Base-by-base conservation (phyloP, 2,888 invertebrate species). In the Mayetiola destructor region DNA sequence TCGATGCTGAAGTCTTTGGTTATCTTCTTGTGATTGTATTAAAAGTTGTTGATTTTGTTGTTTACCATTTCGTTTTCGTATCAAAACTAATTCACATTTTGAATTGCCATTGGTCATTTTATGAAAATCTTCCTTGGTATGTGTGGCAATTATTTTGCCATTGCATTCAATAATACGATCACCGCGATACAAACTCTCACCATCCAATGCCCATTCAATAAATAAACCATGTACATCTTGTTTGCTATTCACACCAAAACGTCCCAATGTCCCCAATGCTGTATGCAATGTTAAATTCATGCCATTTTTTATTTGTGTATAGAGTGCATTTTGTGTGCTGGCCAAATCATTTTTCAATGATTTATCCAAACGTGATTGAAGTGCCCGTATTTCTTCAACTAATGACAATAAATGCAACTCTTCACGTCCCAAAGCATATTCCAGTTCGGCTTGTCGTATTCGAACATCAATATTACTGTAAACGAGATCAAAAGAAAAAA, bases 381-480 rank as follows among this genome's bases (percentile, higher is more conserved):
- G 76, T 55, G 86, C 82, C 58, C 88, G 78, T 58, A 83, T 84
- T 73, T 91, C 90, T 74, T 91, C 90, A 61, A 87, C 78, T 64
- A 91, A 77, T 53, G 88, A 87, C 62, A 90, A 73, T 66, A 91
- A 77, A 72, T 90, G 89, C 62, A 91, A 73, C 72, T 92, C 92
- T 72, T 92, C 91, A 52, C 90, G 78, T 0, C 91, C 91, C 62
- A 90, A 74, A 68, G 89, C 84, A 70, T 90, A 91, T 68, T 91
- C 91, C 63, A 91, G 73, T 72, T 92, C 92, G 0, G 92, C 92
- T 68, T 91, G 90, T 66, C 89, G 85, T 68, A 92, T 91, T 62
- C 90, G 78, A 53, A 85, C 84, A 71, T 92, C 91, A 59, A 91
- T 91, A 70, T 90, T 90, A 65, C 90, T 90, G 53, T 10, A 53